Base-by-base conservation (phyloP, 2,888 invertebrate species). In the Rutpela maculata region DNA sequence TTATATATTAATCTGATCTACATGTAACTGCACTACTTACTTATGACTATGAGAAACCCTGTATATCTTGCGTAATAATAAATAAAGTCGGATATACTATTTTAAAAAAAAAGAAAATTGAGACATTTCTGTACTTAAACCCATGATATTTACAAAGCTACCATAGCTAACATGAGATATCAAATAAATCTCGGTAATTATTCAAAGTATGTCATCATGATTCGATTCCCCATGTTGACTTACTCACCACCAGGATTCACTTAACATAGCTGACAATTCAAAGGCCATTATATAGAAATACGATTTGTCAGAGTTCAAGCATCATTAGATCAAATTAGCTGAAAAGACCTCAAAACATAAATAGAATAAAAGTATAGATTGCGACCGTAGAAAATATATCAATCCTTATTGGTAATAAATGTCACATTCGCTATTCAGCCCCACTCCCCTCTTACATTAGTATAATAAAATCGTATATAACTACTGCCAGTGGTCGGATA, bases 371-470 rank as follows among this genome's bases (percentile, higher is more conserved):
- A 79, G 74, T 81, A 77, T 80, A 81, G 76, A 82, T 82, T 80
- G 79, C 77, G 84, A 83, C 79, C 84, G 78, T 80, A 80, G 82
- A 80, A 82, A 84, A 88, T 88, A 87, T 86, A 88, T 88, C 88
- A 88, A 86, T 85, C 84, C 83, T 82, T 86, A 86, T 87, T 85
- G 88, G 86, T 88, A 87, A 88, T 88, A 88, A 88, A 87, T 85
- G 88, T 88, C 88, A 85, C 81, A 83, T 81, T 84, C 83, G 82
- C 80, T 79, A 83, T 84, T 84, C 75, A 81, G 74, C 84, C 83
- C 83, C 84, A 81, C 83, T 83, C 85, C 85, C 85, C 84, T 79
- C 82, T 78, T 80, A 83, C 87, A 88, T 87, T 87, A 87, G 88
- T 88, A 88, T 88, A 88, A 88, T 88, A 88, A 86, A 85, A 83